A percentile compares a stretch with the other conserved stretches of the same genome.
These are phyloP conservation scores for Drosophila helvetica DNA, from an alignment of 2,888 invertebrate species.

Conservation along the genomic window DNA sequence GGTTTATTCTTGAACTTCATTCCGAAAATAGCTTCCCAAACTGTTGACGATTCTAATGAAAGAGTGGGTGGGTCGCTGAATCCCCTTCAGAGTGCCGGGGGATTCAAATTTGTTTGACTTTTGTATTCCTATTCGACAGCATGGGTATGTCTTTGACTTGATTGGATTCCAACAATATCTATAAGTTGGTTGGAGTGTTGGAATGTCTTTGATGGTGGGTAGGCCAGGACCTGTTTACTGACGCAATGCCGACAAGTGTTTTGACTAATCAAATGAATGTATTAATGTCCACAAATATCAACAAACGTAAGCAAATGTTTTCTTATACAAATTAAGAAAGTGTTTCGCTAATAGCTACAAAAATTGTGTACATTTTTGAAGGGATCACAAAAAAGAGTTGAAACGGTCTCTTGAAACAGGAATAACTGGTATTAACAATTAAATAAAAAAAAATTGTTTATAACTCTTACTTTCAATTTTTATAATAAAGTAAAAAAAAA, in stretches of 20 bases:
- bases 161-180: constrained; percentile 4
- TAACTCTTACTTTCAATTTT: no score
- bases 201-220: background rate
- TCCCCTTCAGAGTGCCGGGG: constrained; percentile 2
- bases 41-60: constrained; percentile 15
- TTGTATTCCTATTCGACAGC: constrained; percentile 13
- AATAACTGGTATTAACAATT: no score
- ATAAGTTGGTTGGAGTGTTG: background rate
- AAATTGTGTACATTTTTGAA: background rate
- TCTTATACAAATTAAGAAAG: background rate
- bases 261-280: background rate
- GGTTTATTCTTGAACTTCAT: constrained; percentile 27
- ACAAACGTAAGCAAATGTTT: background rate
- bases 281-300: background rate
- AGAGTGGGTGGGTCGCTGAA: background rate
- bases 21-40: constrained; percentile 25
- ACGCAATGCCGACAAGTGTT: background rate
- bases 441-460: no score
- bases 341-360: background rate
- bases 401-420: no score
- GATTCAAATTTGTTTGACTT: constrained; percentile 15
- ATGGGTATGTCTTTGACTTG: constrained; percentile 1
- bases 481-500: no score
- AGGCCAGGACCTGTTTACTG: background rate
- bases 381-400: no score